Conservation (phyloP, 2,888 invertebrate genomes). For the Lasiommata megera region DNA sequence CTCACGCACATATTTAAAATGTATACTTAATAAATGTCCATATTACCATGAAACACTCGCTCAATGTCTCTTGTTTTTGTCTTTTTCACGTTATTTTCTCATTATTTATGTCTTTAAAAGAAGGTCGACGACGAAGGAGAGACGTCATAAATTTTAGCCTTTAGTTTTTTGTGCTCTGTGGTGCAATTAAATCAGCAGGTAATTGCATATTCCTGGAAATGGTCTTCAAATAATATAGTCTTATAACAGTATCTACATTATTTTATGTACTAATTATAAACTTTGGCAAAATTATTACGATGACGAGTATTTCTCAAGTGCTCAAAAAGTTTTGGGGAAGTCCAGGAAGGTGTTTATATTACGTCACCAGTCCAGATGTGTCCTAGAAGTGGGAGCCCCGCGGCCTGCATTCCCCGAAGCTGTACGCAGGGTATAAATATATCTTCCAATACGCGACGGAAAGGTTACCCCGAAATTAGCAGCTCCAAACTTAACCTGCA, state of each 20-base stretch:
- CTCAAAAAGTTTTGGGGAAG: background rate
- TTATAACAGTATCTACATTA: background rate
- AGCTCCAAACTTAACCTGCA: conserved; percentile 68
- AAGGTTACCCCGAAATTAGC: conserved; percentile 58
- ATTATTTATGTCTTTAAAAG: too few species aligned
- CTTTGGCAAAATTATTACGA: background rate
- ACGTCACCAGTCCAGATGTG: conserved; percentile 6
- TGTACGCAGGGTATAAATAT: conserved; percentile 55
- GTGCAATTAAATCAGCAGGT: too few species aligned
- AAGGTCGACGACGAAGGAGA: too few species aligned
- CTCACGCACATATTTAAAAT: too few species aligned
- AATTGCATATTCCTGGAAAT: too few species aligned
- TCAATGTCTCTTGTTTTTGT: too few species aligned
- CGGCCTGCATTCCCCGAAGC: conserved; percentile 51
- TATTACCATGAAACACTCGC: too few species aligned
- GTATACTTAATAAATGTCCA: too few species aligned
- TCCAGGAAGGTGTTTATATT: background rate
- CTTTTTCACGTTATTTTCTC: too few species aligned
- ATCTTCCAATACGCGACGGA: conserved; percentile 39
- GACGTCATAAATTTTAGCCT: too few species aligned
- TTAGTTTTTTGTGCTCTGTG: too few species aligned
- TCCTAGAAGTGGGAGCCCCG: conserved; percentile 7
- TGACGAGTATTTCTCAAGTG: background rate
- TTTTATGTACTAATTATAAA: background rate
- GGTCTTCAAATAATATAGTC: too few species aligned